A percentile compares a stretch with the other conserved stretches of the same genome.
Conservation (phyloP, 2,113 vertebrate species). For the Capreolus pygargus region DNA sequence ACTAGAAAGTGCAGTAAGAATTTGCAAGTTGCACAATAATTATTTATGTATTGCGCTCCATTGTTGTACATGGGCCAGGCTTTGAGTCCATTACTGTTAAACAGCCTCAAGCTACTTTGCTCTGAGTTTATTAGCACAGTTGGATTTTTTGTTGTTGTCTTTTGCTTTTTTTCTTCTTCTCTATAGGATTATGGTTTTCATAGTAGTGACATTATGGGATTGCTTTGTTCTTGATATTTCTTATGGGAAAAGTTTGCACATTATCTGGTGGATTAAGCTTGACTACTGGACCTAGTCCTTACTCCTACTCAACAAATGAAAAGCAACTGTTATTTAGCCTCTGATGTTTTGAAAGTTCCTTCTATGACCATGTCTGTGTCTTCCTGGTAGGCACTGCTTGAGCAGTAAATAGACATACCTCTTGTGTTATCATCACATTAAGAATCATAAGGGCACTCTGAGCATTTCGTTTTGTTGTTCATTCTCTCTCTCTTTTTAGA, state of each 20-base stretch:
- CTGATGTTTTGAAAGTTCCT: slow-evolving; percentile 10
- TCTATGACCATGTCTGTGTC: neutral
- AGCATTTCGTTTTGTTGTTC: slow-evolving; percentile 14
- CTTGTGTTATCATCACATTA: neutral
- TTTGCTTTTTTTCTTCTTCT: neutral
- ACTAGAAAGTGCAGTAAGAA: slow-evolving; percentile 14
- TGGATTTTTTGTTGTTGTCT: neutral
- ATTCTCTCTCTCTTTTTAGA: neutral
- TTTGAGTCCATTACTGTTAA: slow-evolving; percentile 19
- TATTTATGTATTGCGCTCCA: slow-evolving; percentile 41
- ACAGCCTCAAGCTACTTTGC: slow-evolving; percentile 5
- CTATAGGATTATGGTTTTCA: neutral
- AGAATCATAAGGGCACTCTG: neutral
- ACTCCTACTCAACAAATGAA: neutral
- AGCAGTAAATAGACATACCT: neutral
- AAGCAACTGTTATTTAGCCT: neutral
- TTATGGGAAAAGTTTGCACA: slow-evolving; percentile 28
- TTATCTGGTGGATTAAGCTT: slow-evolving; percentile 43
- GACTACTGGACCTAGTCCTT: slow-evolving; percentile 9
- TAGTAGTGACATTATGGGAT: slow-evolving; percentile 29
- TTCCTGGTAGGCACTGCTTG: slow-evolving; percentile 2
- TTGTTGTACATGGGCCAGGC: neutral
- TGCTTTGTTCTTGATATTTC: slow-evolving; percentile 26
- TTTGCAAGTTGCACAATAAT: slow-evolving; percentile 42
- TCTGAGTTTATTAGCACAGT: slow-evolving; percentile 39